phyloP scores from a whole-genome alignment of 1,140 invertebrate genomes.

The Choristoneura fumiferana region DNA sequence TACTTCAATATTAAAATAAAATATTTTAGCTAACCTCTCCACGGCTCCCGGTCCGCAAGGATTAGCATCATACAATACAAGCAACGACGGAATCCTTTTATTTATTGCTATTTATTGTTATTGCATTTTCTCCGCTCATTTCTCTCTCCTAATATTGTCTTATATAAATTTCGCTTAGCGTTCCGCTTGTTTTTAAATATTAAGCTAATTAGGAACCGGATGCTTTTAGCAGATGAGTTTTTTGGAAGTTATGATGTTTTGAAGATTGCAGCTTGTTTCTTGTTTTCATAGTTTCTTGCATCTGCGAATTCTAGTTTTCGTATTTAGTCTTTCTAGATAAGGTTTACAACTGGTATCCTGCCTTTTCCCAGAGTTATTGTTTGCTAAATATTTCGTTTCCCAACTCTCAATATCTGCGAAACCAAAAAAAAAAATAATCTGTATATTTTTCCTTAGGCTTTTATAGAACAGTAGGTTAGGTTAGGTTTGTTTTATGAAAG shows the following conservation, averaged over 20 bases:
- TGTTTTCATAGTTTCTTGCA: constrained; percentile 24
- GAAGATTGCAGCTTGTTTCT: constrained; percentile 20
- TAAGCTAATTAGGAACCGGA: constrained; percentile 58
- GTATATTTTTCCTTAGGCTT: too few species aligned
- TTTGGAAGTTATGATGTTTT: constrained; percentile 22
- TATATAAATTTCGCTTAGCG: constrained; percentile 71
- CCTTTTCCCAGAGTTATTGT: too few species aligned
- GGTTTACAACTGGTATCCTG: too few species aligned
- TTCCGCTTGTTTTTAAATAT: constrained; percentile 64
- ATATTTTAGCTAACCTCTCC: constrained; percentile 37
- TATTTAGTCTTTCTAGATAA: too few species aligned
- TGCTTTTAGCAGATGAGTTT: constrained; percentile 46
- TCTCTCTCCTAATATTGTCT: constrained; percentile 74
- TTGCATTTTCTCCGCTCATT: constrained; percentile 74
- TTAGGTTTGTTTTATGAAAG: too few species aligned
- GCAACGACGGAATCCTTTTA: constrained; percentile 78
- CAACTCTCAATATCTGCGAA: too few species aligned
- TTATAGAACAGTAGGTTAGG: too few species aligned
- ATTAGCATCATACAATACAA: constrained; percentile 78
- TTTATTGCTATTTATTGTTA: constrained; percentile 80
- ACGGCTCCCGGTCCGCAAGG: constrained; percentile 41
- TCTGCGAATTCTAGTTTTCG: not conserved
- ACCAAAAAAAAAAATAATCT: too few species aligned
- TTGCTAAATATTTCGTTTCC: too few species aligned
- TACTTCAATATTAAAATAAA: too few species aligned